These are phyloP conservation scores for Acanthopleura granulata DNA, from an alignment of 2,888 invertebrate genomes.

Conservation along the genomic window DNA sequence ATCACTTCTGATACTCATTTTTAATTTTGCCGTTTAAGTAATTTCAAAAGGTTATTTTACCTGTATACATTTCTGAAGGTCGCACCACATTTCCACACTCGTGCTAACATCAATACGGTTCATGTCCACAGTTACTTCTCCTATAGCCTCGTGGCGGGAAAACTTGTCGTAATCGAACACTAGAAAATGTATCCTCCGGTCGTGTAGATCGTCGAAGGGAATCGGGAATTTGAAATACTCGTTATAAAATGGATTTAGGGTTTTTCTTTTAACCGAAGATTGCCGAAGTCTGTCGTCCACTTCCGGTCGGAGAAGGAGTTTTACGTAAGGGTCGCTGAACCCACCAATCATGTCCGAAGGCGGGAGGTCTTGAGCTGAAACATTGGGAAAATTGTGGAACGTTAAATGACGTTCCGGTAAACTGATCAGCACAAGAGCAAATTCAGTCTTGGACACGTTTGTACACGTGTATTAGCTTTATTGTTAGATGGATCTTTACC, in stretches of 20 bases:
- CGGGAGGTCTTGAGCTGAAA: conserved; percentile 79
- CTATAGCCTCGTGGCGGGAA: conserved; percentile 89
- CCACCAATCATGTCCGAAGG: conserved; percentile 85
- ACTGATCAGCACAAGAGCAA: not conserved
- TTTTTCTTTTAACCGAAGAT: conserved; percentile 86
- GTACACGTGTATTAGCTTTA: too few species aligned
- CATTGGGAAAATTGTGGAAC: not conserved
- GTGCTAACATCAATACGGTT: conserved; percentile 84
- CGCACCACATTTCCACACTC: conserved; percentile 88
- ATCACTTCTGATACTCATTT: too few species aligned
- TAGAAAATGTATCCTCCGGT: conserved; percentile 80
- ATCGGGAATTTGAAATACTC: conserved; percentile 94
- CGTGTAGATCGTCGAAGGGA: conserved; percentile 86
- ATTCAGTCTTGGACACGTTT: not conserved
- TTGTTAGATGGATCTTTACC: too few species aligned
- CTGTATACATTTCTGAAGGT: conserved; percentile 84
- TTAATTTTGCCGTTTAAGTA: too few species aligned
- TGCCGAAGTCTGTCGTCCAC: conserved; percentile 88
- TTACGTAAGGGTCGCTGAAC: conserved; percentile 91
- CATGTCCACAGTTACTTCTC: conserved; percentile 84
- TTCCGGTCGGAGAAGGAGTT: conserved; percentile 83
- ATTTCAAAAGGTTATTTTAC: conserved; percentile 46
- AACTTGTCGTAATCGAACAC: conserved; percentile 79
- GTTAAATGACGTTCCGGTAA: not conserved
- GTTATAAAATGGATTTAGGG: conserved; percentile 89